Evolutionary conservation across 2,888 invertebrate genomes (phyloP).

Genomic region (Cataglyphis albicans): DNA sequence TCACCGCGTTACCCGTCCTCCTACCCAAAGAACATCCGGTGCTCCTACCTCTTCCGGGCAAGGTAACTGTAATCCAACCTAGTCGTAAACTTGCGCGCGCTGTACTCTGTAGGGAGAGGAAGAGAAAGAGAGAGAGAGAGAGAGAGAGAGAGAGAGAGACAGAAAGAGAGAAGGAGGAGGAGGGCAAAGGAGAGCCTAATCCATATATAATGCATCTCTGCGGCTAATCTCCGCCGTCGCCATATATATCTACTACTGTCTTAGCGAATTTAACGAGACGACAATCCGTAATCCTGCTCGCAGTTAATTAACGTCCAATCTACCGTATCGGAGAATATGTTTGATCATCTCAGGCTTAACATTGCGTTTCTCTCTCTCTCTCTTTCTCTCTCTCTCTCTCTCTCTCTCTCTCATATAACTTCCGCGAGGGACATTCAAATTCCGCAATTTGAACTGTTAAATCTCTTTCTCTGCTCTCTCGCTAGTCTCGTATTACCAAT

Average conservation of each 20-base stretch:
- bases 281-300: constrained; percentile 58
- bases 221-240: constrained; percentile 61
- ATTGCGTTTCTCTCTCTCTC: neutral
- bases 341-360: constrained; percentile 20
- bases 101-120: constrained; percentile 56
- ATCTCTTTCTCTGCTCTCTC: neutral
- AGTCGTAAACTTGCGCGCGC: constrained; percentile 54
- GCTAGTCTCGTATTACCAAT: neutral
- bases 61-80: constrained; percentile 87
- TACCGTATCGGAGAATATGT: constrained; percentile 1
- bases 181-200: constrained; percentile 55
- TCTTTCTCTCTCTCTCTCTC: neutral
- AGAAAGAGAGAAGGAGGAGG: neutral
- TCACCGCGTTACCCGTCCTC: constrained; percentile 98
- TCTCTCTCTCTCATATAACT: too few relatives aligned
- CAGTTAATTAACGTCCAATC: constrained; percentile 68
- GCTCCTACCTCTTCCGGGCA: constrained; percentile 95
- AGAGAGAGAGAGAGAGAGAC: neutral
- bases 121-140: neutral
- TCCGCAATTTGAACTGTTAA: neutral
- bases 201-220: constrained; percentile 71
- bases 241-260: constrained; percentile 57
- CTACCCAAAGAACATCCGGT: constrained; percentile 96
- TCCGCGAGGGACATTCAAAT: neutral
- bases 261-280: constrained; percentile 61